Evolutionary conservation across 1,140 invertebrate genomes (phyloP).

Genomic region (Rhopalosiphum maidis): DNA sequence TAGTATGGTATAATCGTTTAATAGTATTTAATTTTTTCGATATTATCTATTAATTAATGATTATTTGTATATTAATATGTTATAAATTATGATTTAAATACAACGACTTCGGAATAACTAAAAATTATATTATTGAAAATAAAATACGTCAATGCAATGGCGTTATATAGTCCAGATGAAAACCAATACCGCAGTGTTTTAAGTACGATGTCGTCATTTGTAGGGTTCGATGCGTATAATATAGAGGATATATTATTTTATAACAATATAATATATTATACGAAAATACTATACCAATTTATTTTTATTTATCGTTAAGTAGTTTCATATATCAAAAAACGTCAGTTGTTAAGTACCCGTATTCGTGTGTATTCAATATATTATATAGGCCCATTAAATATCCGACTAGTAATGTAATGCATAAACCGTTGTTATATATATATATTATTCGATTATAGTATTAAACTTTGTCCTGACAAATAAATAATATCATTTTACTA

Average conservation of each 20-base stretch:
- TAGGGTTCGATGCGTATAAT: not conserved
- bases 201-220: not conserved
- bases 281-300: not conserved
- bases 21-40: not conserved
- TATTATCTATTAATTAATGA: not conserved
- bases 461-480: not conserved
- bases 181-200: not conserved
- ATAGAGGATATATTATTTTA: not conserved
- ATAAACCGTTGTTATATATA: not conserved
- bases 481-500: not conserved
- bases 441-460: not conserved
- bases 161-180: not conserved
- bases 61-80: not conserved
- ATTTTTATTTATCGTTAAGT: slow-evolving; percentile 11
- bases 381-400: slow-evolving; percentile 5
- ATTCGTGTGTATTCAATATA: not conserved
- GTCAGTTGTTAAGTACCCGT: not conserved
- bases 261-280: slow-evolving; percentile 11
- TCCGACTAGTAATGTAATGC: not conserved
- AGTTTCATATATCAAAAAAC: slow-evolving; percentile 17
- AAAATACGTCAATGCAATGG: not conserved
- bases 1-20: not conserved
- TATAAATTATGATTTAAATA: not conserved
- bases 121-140: not conserved
- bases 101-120: not conserved